These are phyloP conservation scores for Stenurella melanura DNA, from an alignment of 2,888 invertebrate species.

Conservation along the genomic window DNA sequence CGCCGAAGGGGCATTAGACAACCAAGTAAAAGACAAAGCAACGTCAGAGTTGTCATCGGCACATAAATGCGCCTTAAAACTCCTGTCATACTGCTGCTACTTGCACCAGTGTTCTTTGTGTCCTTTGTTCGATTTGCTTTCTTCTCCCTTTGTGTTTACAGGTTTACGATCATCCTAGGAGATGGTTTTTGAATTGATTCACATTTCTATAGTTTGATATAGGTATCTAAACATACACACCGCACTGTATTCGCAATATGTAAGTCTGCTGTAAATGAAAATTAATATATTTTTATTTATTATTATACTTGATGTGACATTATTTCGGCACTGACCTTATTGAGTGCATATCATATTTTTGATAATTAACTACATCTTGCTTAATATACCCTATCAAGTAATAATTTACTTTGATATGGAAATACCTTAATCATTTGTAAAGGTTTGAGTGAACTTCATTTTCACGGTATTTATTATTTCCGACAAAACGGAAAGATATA, in stretches of 20 bases:
- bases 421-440: no score
- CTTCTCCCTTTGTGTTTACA: neutral
- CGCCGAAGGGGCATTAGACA: slow-evolving; percentile 13
- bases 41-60: slow-evolving; percentile 20
- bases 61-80: slow-evolving; percentile 26
- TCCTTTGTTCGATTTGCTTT: slow-evolving; percentile 32
- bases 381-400: no score
- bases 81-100: slow-evolving; percentile 14
- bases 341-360: no score
- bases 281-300: no score
- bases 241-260: neutral
- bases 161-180: slow-evolving; percentile 12
- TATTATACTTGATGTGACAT: no score
- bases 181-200: slow-evolving; percentile 22
- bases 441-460: no score
- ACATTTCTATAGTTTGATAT: slow-evolving; percentile 16
- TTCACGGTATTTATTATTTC: no score
- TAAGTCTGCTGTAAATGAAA: no score
- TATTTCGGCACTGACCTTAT: no score
- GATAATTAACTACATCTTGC: no score
- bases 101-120: slow-evolving; percentile 31
- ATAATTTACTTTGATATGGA: no score
- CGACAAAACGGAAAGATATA: no score
- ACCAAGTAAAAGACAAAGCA: slow-evolving; percentile 26
- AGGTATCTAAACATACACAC: neutral